Conservation (phyloP, 2,113 vertebrate species). For the Spheniscus mendiculus region DNA sequence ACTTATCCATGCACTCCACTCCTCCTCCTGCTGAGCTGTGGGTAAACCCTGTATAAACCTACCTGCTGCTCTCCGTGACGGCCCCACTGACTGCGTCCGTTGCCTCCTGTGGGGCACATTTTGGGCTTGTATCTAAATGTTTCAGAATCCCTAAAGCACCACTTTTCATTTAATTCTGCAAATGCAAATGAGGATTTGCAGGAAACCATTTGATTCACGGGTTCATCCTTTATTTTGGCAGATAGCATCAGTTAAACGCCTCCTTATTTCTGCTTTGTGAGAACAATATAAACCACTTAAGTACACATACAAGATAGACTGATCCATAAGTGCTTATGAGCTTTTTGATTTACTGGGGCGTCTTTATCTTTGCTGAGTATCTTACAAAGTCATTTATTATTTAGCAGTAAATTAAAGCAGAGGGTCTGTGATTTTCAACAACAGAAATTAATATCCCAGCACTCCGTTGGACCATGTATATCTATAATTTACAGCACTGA, state of each 20-base stretch:
- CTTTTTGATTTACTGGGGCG: constrained; percentile 55
- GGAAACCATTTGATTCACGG: constrained; percentile 11
- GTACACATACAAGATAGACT: constrained; percentile 45
- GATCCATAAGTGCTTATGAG: constrained; percentile 50
- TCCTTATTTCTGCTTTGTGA: constrained; percentile 55
- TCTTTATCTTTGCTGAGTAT: constrained; percentile 53
- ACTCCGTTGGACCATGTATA: constrained; percentile 3
- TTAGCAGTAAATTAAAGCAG: constrained; percentile 66
- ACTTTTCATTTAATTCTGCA: background rate
- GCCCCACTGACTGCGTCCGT: background rate
- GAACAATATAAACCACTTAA: constrained; percentile 60
- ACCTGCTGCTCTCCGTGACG: rapidly evolving
- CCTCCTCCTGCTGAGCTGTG: background rate
- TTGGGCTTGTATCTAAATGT: background rate
- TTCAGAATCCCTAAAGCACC: background rate
- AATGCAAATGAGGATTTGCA: constrained; percentile 18
- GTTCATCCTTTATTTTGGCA: constrained; percentile 49
- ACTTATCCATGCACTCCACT: rapidly evolving
- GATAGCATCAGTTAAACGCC: constrained; percentile 45
- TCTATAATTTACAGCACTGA: constrained; percentile 45
- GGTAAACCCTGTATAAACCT: background rate
- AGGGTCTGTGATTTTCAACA: constrained; percentile 49
- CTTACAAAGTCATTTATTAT: constrained; percentile 60
- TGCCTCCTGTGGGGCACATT: background rate
- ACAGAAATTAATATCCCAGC: constrained; percentile 57